phyloP scores from a whole-genome alignment of 2,113 vertebrate species.

The Empidonax traillii region DNA sequence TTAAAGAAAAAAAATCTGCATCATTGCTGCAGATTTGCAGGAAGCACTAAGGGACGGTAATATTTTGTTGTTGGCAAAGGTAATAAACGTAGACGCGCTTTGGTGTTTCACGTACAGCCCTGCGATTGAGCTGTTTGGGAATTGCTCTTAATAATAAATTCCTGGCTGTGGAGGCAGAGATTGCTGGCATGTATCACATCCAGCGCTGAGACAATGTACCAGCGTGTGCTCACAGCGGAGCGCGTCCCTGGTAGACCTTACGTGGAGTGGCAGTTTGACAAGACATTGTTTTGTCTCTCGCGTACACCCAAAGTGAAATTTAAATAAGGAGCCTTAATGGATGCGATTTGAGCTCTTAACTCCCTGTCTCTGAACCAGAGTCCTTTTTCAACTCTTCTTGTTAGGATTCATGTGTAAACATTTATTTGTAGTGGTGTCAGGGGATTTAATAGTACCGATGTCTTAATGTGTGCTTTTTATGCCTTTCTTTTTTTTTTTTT shows the following conservation, averaged over 20 bases:
- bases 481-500: not conserved
- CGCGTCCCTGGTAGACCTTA: conserved; percentile 7
- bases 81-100: conserved; percentile 36
- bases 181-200: conserved; percentile 13
- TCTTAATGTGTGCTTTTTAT: not conserved
- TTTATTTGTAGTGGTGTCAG: not conserved
- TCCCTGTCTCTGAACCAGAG: not conserved
- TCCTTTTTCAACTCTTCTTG: conserved; percentile 18
- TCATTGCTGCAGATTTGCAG: conserved; percentile 66
- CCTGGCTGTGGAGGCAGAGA: conserved; percentile 10
- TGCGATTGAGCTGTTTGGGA: conserved; percentile 49
- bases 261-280: conserved; percentile 24
- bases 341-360: conserved; percentile 38
- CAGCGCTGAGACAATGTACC: not conserved
- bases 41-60: conserved; percentile 37
- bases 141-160: conserved; percentile 62
- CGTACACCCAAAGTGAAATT: conserved; percentile 42
- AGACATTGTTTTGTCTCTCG: not conserved
- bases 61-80: conserved; percentile 37
- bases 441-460: not conserved
- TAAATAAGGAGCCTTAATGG: conserved; percentile 41
- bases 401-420: conserved; percentile 5
- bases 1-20: conserved; percentile 59
- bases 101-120: conserved; percentile 3
- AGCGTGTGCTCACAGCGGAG: not conserved